A percentile compares a stretch with the other conserved stretches of the same genome.
Conservation (phyloP, 2,888 invertebrate genomes). For the Lacanobia wlatinum region DNA sequence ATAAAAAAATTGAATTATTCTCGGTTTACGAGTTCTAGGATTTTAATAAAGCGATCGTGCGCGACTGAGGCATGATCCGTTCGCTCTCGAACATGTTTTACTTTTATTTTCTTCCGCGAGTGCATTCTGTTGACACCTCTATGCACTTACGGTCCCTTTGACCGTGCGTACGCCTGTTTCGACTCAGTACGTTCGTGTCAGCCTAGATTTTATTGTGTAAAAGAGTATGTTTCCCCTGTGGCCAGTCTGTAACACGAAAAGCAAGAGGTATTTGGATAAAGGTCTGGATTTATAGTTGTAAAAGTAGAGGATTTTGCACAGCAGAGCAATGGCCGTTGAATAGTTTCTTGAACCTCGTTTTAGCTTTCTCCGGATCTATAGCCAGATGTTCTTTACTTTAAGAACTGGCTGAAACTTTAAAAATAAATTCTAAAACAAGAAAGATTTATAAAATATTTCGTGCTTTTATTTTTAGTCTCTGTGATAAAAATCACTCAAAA, state of each 20-base stretch:
- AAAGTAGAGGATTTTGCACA: conserved; percentile 30
- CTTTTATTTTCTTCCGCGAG: conserved; percentile 35
- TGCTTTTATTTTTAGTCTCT: conserved; percentile 9
- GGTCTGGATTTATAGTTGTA: conserved; percentile 41
- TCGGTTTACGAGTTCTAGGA: conserved; percentile 18
- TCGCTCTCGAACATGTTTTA: conserved; percentile 21
- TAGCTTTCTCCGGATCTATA: neutral
- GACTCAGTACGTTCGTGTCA: conserved; percentile 33
- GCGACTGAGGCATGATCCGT: conserved; percentile 32
- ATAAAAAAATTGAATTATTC: conserved; percentile 20
- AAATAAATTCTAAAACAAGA: conserved; percentile 13
- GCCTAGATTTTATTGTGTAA: conserved; percentile 59
- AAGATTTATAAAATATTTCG: neutral
- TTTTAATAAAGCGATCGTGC: conserved; percentile 44
- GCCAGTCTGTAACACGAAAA: conserved; percentile 31
- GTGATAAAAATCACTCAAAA: conserved; percentile 20
- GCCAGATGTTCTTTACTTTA: conserved; percentile 3
- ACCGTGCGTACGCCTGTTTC: conserved; percentile 39
- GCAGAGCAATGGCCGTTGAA: conserved; percentile 16
- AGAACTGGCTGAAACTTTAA: neutral
- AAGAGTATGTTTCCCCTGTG: conserved; percentile 51
- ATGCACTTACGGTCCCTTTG: conserved; percentile 60
- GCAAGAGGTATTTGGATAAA: conserved; percentile 38
- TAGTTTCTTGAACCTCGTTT: conserved; percentile 32
- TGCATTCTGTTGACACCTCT: conserved; percentile 55